Conservation (phyloP, 2,888 invertebrate species). For the Noctua comes region DNA sequence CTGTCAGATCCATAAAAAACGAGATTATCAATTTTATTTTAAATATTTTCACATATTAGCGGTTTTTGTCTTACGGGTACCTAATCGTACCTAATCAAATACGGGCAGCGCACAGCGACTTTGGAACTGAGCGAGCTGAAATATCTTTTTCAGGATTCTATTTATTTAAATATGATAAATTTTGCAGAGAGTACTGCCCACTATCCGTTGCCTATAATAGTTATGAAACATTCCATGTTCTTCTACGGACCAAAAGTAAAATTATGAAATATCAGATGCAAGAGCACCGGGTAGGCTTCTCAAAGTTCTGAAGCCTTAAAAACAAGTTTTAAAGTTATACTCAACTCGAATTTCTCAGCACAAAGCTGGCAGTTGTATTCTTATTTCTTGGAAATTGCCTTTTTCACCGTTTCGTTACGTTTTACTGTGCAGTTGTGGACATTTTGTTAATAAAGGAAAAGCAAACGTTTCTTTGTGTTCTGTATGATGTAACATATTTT, state of each 20-base stretch:
- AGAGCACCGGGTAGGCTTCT: slow-evolving; percentile 78
- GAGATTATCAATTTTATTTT: not conserved
- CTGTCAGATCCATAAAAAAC: not conserved
- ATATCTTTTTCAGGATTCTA: slow-evolving; percentile 64
- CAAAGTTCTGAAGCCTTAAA: slow-evolving; percentile 82
- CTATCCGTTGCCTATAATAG: not conserved
- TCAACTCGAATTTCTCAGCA: slow-evolving; percentile 68
- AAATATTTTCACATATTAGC: not conserved
- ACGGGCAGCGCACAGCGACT: slow-evolving; percentile 36
- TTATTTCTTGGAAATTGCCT: slow-evolving; percentile 73
- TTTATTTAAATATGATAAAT: slow-evolving; percentile 46
- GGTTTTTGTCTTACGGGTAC: not conserved
- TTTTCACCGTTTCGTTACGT: slow-evolving; percentile 70
- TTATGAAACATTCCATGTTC: slow-evolving; percentile 14
- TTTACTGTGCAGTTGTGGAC: slow-evolving; percentile 37
- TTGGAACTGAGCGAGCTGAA: slow-evolving; percentile 63
- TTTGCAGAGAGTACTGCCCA: slow-evolving; percentile 17
- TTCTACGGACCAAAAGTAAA: slow-evolving; percentile 66
- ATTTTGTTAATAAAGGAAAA: slow-evolving; percentile 42
- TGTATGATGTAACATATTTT: not conserved
- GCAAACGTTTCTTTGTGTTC: slow-evolving; percentile 17
- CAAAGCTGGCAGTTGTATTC: slow-evolving; percentile 69
- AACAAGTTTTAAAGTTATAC: slow-evolving; percentile 75
- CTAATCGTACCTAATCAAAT: too few relatives aligned
- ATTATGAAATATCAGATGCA: slow-evolving; percentile 74